These are phyloP conservation scores for Tetragnatha versicolor DNA, from an alignment of 1,140 invertebrate species.

Conservation along the genomic window DNA sequence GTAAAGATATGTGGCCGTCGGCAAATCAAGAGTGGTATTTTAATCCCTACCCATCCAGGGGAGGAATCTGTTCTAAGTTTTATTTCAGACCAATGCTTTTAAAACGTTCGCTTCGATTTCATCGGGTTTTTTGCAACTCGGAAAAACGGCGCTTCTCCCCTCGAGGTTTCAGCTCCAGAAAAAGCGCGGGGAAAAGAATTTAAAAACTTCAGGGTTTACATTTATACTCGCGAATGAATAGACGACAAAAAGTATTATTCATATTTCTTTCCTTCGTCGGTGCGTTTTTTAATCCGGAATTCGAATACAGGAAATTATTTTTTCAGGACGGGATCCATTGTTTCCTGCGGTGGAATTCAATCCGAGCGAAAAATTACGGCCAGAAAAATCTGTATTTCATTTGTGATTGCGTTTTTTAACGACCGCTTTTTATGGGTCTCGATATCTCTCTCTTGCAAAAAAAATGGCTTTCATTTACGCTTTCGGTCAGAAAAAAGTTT, in stretches of 20 bases:
- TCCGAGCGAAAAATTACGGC: background rate
- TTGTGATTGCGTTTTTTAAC: background rate
- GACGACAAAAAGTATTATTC: background rate
- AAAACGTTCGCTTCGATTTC: background rate
- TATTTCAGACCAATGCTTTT: constrained; percentile 17
- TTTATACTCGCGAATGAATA: constrained; percentile 5
- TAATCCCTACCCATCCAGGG: constrained; percentile 1
- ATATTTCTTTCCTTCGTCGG: background rate
- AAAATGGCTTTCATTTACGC: no score
- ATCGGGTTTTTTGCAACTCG: background rate
- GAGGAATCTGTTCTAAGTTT: background rate
- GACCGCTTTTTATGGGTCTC: no score
- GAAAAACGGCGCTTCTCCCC: background rate
- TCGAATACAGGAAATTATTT: no score
- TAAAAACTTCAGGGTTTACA: constrained; percentile 16
- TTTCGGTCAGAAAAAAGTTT: no score
- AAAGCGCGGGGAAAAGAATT: background rate
- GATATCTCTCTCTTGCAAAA: no score
- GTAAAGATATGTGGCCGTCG: background rate
- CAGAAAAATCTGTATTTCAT: background rate
- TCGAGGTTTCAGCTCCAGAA: background rate
- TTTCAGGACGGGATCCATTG: background rate
- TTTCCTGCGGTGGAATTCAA: background rate
- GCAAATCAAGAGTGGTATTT: constrained; percentile 6
- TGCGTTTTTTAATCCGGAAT: background rate